These are phyloP conservation scores for Dicerorhinus sumatrensis DNA, from an alignment of 2,113 vertebrate genomes.

Conservation along the genomic window DNA sequence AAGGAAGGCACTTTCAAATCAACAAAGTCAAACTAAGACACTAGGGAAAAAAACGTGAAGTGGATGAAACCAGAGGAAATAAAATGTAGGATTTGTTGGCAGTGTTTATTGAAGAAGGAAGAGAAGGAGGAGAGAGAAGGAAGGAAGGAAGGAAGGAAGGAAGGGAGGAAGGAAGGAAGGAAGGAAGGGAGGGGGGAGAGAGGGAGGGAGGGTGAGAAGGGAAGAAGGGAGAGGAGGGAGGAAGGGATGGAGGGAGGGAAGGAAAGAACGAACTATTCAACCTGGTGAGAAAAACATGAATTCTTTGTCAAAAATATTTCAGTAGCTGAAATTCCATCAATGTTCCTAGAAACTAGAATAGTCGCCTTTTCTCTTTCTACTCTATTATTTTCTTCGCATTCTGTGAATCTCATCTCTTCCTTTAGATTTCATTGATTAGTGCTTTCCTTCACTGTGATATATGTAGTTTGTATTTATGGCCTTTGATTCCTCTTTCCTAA, in stretches of 20 bases:
- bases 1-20: not conserved
- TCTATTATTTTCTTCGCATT: not conserved
- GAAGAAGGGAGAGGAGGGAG: not conserved
- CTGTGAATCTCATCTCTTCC: not conserved
- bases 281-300: not conserved
- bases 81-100: not conserved
- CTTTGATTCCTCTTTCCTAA: not conserved
- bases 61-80: not conserved
- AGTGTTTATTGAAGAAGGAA: not conserved
- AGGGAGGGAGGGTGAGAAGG: not conserved
- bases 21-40: constrained; percentile 11
- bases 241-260: not conserved
- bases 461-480: not conserved
- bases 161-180: not conserved
- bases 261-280: not conserved
- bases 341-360: not conserved
- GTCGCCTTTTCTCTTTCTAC: not conserved
- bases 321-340: not conserved
- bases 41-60: too few species aligned
- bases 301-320: not conserved
- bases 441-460: not conserved
- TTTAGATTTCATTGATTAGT: not conserved
- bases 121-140: not conserved
- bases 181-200: not conserved
- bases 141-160: not conserved